Base-by-base conservation (phyloP, 2,888 invertebrate species). In the Pycnomerus fuliginosus region DNA sequence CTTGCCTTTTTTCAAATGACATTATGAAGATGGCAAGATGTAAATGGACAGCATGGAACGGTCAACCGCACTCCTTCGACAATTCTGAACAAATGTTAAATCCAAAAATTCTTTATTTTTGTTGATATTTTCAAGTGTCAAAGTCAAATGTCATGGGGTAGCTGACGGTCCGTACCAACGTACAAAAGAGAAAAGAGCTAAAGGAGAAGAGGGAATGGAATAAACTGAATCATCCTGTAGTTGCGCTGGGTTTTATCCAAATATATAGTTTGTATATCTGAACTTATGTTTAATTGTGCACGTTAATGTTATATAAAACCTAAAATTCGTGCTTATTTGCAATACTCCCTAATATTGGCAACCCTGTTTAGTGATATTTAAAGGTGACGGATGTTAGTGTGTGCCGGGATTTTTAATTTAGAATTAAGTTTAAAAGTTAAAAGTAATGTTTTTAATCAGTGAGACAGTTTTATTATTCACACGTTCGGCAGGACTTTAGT, bases 401-500 rank as follows among this genome's bases (percentile, higher is more conserved):
- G 43, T 52, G 40, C 52, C 51, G 52, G 49, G 52, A 50, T 39
- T 49, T 52, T 52, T 47, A 44, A 52, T 44, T 50, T 50, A 27
- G 5, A 16, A 35, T 42, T 42, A 30, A 44, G n/a, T 44, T 53
- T 41, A 33, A 39, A 45, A 10, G n/a, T n/a, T n/a, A n/a, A n/a
- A n/a, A n/a, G n/a, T n/a, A n/a, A n/a, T n/a, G n/a, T n/a, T n/a
- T n/a, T n/a, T n/a, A n/a, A n/a, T n/a, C n/a, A n/a, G n/a, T n/a
- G n/a, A n/a, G n/a, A n/a, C 42, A 20, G 3, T 24, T 35, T 40
- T n/a, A n/a, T 40, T 42, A 7, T 12, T 22, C 16, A 16, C 12
- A 35, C 15, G 27, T 35, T 36, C 24, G 22, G n/a, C 36, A 37
- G 36, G 41, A 28, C 32, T 36, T 46, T 31, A 13, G 13, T 20